Evolutionary conservation across 1,140 invertebrate genomes (phyloP), one percentile per base, ranked within the genome.

Genomic region (Centruroides vittatus): DNA sequence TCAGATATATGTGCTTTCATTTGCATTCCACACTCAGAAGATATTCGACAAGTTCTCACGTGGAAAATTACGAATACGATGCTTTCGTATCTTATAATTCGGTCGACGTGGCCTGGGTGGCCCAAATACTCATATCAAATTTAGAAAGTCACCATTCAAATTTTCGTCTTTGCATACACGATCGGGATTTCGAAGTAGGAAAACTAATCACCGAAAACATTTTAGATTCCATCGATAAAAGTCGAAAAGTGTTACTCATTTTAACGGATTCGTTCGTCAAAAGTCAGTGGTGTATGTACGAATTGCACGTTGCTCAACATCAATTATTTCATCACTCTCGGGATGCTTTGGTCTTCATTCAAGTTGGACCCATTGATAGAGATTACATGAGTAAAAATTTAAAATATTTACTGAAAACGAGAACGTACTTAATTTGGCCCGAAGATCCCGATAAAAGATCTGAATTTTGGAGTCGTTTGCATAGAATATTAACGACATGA

Each of bases 221-320:
- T 58, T 67, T 81, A 12, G 75, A 75, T 61, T 78, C 78, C 65
- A 78, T 84, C 47, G 75, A 78, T 34, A 73, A 76, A 54, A 83
- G 81, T 68, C 75, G 79, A 54, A 80, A 79, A 69, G 79, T 81
- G 12, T 71, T 85, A 50, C 71, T 84, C 13, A 71, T 84, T n/a
- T 74, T 84, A 41, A 83, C 81, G 59, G 76, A 82, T 65, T 75
- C 76, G 58, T 85, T 84, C 68, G 76, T 80, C 0, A 76, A 78
- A 65, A 84, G 81, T 50, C 78, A 82, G 47, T 85, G 82, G 82
- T 84, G 82, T 68, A 79, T 99, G 98, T 82, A 81, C 76, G 82
- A 85, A 69, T 79, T 80, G 8, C 78, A 82, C 62, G 70, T 82
- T 6, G 82, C 82, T 0, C 73, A 77, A 58, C 69, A 70, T 58